A percentile compares a stretch with the other conserved stretches of the same genome.
phyloP scores from a whole-genome alignment of 2,113 vertebrate species.

The Egretta garzetta region DNA sequence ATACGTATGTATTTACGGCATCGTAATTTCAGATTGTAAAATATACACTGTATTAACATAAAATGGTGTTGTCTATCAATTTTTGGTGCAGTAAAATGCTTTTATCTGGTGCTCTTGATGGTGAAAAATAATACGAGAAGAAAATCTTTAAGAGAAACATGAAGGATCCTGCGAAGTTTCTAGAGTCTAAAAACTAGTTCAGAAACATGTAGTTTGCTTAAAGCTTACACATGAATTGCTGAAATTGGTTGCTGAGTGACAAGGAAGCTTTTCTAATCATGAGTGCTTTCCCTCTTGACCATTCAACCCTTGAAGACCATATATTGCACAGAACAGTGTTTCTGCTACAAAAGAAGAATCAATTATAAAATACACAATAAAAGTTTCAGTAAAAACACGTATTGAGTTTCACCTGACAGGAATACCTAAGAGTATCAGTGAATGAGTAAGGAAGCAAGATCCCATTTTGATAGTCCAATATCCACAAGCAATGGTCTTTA shows the following conservation, averaged over 20 bases:
- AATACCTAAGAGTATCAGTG: background rate
- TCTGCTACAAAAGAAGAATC: background rate
- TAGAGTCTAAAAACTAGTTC: background rate
- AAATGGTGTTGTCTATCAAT: background rate
- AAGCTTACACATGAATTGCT: background rate
- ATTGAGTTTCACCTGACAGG: background rate
- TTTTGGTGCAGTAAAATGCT: background rate
- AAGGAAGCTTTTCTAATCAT: background rate
- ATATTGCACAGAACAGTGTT: background rate
- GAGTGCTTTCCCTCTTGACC: background rate
- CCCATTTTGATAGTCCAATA: fast-evolving
- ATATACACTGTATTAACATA: background rate
- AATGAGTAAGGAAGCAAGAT: background rate
- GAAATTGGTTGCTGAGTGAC: background rate
- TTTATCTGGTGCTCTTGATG: background rate
- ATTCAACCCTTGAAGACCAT: background rate
- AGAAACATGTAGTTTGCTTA: background rate
- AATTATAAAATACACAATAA: background rate
- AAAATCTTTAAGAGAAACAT: background rate
- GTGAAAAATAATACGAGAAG: background rate
- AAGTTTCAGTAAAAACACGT: background rate
- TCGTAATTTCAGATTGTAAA: background rate
- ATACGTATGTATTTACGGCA: fast-evolving
- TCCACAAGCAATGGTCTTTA: background rate
- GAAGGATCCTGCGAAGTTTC: background rate